Base-by-base conservation (phyloP, 2,113 vertebrate species). In the Grus americana region DNA sequence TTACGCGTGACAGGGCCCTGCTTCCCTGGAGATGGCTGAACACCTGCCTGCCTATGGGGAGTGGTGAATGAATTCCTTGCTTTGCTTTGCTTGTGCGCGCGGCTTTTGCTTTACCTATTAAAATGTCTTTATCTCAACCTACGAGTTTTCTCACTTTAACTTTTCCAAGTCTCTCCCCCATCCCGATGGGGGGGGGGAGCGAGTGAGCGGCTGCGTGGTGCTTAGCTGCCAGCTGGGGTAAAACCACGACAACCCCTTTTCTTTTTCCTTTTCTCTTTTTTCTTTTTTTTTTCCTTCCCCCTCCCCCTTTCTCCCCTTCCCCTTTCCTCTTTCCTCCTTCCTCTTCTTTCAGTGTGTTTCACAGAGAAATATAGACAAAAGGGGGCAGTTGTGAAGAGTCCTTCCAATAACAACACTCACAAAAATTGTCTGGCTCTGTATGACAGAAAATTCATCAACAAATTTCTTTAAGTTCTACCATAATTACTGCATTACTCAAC, bases 261-360 rank as follows among this genome's bases (percentile, higher is more conserved):
- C 9, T 57, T 40, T 59, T 30, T 10, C 4, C 2, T 26, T 82
- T 32, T 59, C 6, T 14, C 3, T 74, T 14, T 55, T 67, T 24
- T 10, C 9, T 38, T 38, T 38, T 57, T 40, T 59, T 59, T 17
- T 82, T 14, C 15, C 23, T 73, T 71, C 26, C 19, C 26, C n/a
- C 7, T 58, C 2, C 2, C 7, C 1, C 1, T 66, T 55, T 30
- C 2, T 3, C 12, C 5, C 3, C 12, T 59, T 62, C 23, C 2
- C 47, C 11, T 73, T 47, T 61, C 16, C 7, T 34, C 5, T 46
- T 83, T 42, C 9, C 6, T 30, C 6, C 11, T 23, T 67, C 9
- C 22, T 29, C 86, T 75, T 47, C 27, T 52, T 94, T 78, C 34
- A 8, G 10, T 36, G 14, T 66, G 22, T 72, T 86, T 70, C 42